Evolutionary conservation across 2,888 invertebrate species (phyloP).

Genomic region (Stenotaenia linearis): DNA sequence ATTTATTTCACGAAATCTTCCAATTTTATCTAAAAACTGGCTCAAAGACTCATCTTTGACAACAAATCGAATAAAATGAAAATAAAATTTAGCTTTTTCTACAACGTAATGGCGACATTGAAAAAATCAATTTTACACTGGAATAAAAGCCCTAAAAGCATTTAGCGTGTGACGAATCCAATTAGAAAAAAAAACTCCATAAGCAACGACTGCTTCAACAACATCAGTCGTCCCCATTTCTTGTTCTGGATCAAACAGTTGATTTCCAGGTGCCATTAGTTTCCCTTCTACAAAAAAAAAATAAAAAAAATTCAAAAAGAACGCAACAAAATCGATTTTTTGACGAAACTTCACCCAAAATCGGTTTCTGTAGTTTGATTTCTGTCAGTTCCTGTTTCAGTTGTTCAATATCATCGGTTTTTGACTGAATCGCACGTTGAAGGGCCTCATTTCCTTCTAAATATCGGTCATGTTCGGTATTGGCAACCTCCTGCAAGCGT

Average conservation of each 20-base stretch:
- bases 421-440: neutral
- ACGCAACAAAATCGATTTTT: no score
- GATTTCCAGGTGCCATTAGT: neutral
- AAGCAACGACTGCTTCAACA: neutral
- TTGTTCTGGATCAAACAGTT: neutral
- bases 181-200: neutral
- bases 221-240: neutral
- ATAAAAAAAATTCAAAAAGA: neutral
- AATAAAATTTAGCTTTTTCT: neutral
- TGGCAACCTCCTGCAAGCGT: slow-evolving; percentile 13
- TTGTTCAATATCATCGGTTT: neutral
- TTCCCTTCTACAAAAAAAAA: neutral
- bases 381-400: neutral
- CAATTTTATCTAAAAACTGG: neutral
- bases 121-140: neutral
- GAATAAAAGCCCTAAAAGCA: neutral
- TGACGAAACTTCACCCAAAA: neutral
- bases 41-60: neutral
- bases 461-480: neutral
- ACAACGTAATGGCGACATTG: neutral
- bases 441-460: neutral
- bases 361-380: neutral
- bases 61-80: neutral
- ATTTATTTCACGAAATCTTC: neutral
- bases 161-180: neutral